These are phyloP conservation scores for Tenodera sinensis DNA, from an alignment of 2,888 invertebrate genomes.

Conservation along the genomic window DNA sequence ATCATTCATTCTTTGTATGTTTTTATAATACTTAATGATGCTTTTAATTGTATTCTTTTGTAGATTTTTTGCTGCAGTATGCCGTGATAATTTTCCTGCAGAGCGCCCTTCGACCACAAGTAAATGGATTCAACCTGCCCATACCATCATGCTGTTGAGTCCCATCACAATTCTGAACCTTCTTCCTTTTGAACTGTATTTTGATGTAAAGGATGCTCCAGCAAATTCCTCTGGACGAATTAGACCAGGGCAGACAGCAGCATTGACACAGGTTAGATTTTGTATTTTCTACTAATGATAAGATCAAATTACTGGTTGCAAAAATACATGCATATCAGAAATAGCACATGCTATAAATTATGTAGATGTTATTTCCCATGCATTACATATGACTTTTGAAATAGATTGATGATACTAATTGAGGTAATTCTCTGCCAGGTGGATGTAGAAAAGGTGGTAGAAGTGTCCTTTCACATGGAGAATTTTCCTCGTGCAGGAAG, in stretches of 20 bases:
- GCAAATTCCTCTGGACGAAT: conserved; percentile 41
- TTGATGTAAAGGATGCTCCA: conserved; percentile 43
- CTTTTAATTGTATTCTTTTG: conserved; percentile 18
- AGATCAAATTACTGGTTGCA: too few relatives aligned
- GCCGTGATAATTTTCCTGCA: conserved; percentile 75
- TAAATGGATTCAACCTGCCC: conserved; percentile 66
- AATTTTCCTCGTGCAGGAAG: conserved; percentile 74
- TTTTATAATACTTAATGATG: neutral
- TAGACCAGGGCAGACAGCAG: conserved; percentile 32
- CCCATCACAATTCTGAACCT: conserved; percentile 83
- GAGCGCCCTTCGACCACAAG: conserved; percentile 46
- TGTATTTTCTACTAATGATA: too few relatives aligned
- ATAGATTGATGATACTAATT: too few relatives aligned
- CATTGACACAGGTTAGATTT: conserved; percentile 28
- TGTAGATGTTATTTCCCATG: too few relatives aligned
- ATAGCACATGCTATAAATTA: too few relatives aligned
- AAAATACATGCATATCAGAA: too few relatives aligned
- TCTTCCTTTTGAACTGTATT: conserved; percentile 76
- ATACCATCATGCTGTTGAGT: conserved; percentile 79
- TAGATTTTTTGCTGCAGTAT: conserved; percentile 76
- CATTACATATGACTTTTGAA: too few relatives aligned
- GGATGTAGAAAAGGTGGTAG: conserved; percentile 67
- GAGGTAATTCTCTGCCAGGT: conserved; percentile 47
- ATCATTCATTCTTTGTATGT: too few relatives aligned
- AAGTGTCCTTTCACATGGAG: conserved; percentile 75